phyloP scores from a whole-genome alignment of 2,888 invertebrate genomes.

The Nephrotoma flavescens region DNA sequence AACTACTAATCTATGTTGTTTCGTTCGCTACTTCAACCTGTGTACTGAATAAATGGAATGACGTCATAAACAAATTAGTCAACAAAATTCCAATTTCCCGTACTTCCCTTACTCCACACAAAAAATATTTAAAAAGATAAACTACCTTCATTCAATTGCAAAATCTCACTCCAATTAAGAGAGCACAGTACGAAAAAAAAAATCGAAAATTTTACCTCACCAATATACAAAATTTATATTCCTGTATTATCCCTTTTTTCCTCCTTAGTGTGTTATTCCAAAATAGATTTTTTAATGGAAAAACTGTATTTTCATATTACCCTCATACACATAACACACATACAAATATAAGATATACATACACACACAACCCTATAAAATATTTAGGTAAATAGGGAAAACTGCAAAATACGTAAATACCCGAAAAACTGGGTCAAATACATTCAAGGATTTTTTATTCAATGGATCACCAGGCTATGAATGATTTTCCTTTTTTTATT shows the following conservation, averaged over 20 bases:
- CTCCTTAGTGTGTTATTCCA: neutral
- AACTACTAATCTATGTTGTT: too few relatives aligned
- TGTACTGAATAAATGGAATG: neutral
- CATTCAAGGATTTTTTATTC: neutral
- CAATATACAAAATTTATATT: neutral
- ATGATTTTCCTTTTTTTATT: neutral
- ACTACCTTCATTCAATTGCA: neutral
- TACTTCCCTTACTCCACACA: neutral
- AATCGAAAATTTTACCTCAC: neutral
- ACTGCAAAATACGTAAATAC: neutral
- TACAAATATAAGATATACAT: neutral
- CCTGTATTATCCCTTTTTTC: neutral
- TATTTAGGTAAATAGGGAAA: neutral
- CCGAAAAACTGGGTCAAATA: conserved; percentile 1
- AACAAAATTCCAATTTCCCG: neutral
- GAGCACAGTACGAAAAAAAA: neutral
- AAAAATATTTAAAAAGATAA: neutral
- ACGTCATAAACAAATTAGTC: neutral
- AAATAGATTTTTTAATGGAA: neutral
- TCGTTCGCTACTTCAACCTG: too few relatives aligned
- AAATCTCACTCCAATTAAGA: neutral
- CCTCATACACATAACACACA: neutral
- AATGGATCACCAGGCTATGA: conserved; percentile 2
- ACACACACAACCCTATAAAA: neutral
- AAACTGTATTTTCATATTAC: neutral